Base-by-base conservation (phyloP, 2,113 vertebrate species). In the Tragelaphus buxtoni region DNA sequence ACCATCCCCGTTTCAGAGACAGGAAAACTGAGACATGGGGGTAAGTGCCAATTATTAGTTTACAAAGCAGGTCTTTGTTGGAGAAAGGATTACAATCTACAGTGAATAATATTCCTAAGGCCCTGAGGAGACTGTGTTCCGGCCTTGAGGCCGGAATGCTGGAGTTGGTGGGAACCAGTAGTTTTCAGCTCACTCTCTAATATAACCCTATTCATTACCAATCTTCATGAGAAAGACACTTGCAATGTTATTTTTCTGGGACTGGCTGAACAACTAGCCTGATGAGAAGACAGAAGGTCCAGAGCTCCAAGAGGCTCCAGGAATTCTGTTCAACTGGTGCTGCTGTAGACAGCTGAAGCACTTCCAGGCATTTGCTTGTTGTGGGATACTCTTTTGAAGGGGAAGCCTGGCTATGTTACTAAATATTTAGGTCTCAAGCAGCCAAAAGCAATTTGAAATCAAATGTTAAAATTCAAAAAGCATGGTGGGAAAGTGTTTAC, bases 391-490 rank as follows among this genome's bases (percentile, higher is more conserved):
- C 65, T 96, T 90, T n/a, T 42, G 45, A 91, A 58, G 16, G 80
- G 69, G 95, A 96, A 65, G 42, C 35, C 83, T 82, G 87, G 28
- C 83, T 65, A 30, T 39, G 47, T 89, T 88, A 22, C 83, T 39
- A 93, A 93, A 83, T 35, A 74, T 86, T 97, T 51, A 51, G 30
- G 39, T 94, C 12, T 91, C 83, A 55, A 32, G 26, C 18, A 77
- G 32, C 76, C 90, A 80, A 85, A 96, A 90, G 69, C 74, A 92
- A 97, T 95, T 87, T 80, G 42, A 92, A 76, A 95, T 69, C 42
- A 95, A 80, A 93, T 45, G 26, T 53, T 94, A 86, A 82, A 83
- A 90, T 80, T 53, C 58, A 53, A 49, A 86, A 77, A 65, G 77
- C 77, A 74, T 45, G 24, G n/a, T 79, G 35, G 85, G 61, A 94